Base-by-base conservation (phyloP, 2,113 vertebrate genomes). In the Malurus alboscapulatus region DNA sequence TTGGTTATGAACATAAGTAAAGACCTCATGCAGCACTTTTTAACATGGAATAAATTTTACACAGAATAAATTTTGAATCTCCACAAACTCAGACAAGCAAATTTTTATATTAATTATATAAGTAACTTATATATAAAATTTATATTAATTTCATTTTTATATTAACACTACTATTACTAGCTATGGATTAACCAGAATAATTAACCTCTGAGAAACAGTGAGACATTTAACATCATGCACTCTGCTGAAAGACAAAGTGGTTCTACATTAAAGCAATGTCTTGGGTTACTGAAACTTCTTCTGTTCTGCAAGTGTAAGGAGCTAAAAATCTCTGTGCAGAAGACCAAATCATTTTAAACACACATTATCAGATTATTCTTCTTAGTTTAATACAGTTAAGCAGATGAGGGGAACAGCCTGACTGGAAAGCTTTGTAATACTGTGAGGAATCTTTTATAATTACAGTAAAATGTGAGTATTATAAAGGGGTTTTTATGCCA, bases 401-500 rank as follows among this genome's bases (percentile, higher is more conserved):
- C 20, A 63, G 68, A 61, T 15, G 14, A n/a, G 40, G 17, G 18
- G n/a, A 85, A 42, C 8, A 63, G 18, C 7, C 48, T 68, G 48
- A 74, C 17, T n/a, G 5, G 26, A 76, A 79, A 62, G 21, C 8
- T 9, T 50, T 61, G 10, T 15, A 59, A 50, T 22, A 61, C 8
- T 40, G 10, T 59, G 66, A 58, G 36, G 16, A 87, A 66, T 53
- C 24, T 32, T 73, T 50, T 20, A 22, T 25, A 48, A 47, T 30
- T 30, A 38, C 30, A 88, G 7, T 27, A 14, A 69, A 45, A 36
- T 14, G 40, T 4, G 8, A 55, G 24, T 6, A 26, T 12, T 32
- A 8, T 6, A 57, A 67, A 78, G 5, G 29, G 0, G 0, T 0
- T 7, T n/a, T 87, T 12, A 88, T 25, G 57, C 7, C 9, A 48